Conservation (phyloP, 2,113 vertebrate genomes). For the Phaetusa simplex region DNA sequence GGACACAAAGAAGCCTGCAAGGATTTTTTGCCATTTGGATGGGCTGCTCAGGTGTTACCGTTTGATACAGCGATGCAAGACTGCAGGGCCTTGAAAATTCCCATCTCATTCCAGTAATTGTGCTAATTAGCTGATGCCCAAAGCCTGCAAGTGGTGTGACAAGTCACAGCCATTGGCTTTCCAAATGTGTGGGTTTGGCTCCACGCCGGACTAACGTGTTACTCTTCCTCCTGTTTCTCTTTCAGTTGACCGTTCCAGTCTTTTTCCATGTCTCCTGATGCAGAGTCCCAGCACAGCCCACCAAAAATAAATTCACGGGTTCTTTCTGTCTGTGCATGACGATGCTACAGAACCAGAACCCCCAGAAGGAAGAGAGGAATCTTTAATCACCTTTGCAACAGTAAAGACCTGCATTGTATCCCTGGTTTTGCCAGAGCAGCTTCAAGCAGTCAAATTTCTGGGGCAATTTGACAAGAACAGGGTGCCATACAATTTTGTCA, state of each 20-base stretch:
- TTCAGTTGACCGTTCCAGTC: neutral
- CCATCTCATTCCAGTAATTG: neutral
- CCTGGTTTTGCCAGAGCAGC: neutral
- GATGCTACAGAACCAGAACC: neutral
- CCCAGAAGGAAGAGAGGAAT: neutral
- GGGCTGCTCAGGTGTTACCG: neutral
- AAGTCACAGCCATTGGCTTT: neutral
- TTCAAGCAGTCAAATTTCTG: neutral
- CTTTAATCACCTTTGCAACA: neutral
- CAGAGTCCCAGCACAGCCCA: neutral
- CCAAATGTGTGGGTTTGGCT: neutral
- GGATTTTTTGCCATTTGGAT: neutral
- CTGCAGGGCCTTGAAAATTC: neutral
- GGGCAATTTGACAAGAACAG: neutral
- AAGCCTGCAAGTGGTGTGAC: neutral
- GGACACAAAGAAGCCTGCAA: neutral
- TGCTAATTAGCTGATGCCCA: neutral
- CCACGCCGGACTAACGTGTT: neutral
- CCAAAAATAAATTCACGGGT: neutral
- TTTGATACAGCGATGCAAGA: neutral
- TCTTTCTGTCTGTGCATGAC: neutral
- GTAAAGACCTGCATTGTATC: neutral
- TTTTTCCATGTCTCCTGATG: neutral
- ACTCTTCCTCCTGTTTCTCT: neutral
- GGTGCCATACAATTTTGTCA: neutral